Evolutionary conservation across 2,113 vertebrate genomes (phyloP), one percentile per base, ranked within the genome.

Genomic region (Choloepus hoffmanni): DNA sequence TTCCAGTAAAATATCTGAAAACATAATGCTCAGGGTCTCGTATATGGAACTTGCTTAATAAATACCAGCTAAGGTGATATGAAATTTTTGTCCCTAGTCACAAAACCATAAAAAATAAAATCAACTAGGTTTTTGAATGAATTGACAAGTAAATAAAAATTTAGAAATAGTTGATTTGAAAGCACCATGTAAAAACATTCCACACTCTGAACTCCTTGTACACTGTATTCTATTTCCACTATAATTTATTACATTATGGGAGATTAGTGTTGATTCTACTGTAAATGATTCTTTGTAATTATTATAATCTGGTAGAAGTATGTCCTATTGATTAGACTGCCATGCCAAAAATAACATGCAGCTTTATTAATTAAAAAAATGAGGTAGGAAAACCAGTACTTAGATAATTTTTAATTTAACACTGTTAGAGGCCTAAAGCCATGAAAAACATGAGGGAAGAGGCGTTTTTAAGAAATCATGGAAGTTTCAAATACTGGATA

Each of bases 361-460:
- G 67, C 67, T 88, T 93, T 78, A 90, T 84, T 65, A 89, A 89
- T 83, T 95, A 89, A 85, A 97, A 92, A 18, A 90, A 15, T 45
- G 58, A 92, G 36, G 0, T 13, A 92, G 50, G 36, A 90, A 96
- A 95, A 67, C 19, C 36, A 87, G 68, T 72, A 76, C 28, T 90
- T 73, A 87, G 24, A 72, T 85, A 40, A 21, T 40, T 85, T 72
- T 90, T 60, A 23, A 72, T 78, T n/a, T 74, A 89, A 85, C 16
- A 94, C 2, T n/a, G 9, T 89, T 28, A 92, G 40, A 96, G 15
- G 26, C 65, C 79, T 78, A 84, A 92, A 93, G 5, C 3, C 24
- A 77, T 67, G 15, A 40, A 81, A 85, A 93, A 43, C 12, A 23
- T 15, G 8, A 15, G 3, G 7, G 0, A 0, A 3, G 23, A 23